Evolutionary conservation across 2,888 invertebrate genomes (phyloP).

Genomic region (Ceriagrion tenellum): DNA sequence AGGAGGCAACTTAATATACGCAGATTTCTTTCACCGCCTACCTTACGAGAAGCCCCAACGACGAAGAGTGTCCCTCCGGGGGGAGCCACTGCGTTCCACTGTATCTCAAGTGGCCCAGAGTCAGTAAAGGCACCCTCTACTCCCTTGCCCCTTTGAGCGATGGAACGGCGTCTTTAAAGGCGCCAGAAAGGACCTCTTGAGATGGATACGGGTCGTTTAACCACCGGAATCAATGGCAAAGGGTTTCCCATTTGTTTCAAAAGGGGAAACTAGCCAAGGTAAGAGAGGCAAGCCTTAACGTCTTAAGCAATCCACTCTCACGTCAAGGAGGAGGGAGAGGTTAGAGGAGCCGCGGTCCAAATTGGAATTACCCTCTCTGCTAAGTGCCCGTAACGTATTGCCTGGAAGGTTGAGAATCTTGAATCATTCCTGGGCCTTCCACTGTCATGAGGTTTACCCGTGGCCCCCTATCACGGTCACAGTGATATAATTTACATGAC

Average conservation of each 20-base stretch:
- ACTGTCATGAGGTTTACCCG: too few species aligned
- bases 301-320: background rate
- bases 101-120: background rate
- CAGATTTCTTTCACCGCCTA: background rate
- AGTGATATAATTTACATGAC: too few species aligned
- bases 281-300: background rate
- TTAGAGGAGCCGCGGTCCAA: background rate
- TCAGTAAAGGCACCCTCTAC: background rate
- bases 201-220: constrained; percentile 10
- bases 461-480: too few species aligned
- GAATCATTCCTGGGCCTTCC: too few species aligned
- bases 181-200: background rate
- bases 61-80: background rate
- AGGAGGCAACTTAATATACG: background rate
- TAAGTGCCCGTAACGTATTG: background rate
- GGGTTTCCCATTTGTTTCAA: background rate
- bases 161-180: constrained; percentile 8
- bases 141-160: background rate
- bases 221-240: background rate
- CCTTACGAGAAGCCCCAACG: background rate
- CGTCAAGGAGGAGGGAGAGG: background rate
- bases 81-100: background rate
- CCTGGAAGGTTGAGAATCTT: background rate
- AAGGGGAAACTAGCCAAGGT: background rate
- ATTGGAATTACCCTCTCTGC: background rate